Evolutionary conservation across 2,797 vertebrate species (phyloP).

Genomic region (Rhabdomys pumilio): DNA sequence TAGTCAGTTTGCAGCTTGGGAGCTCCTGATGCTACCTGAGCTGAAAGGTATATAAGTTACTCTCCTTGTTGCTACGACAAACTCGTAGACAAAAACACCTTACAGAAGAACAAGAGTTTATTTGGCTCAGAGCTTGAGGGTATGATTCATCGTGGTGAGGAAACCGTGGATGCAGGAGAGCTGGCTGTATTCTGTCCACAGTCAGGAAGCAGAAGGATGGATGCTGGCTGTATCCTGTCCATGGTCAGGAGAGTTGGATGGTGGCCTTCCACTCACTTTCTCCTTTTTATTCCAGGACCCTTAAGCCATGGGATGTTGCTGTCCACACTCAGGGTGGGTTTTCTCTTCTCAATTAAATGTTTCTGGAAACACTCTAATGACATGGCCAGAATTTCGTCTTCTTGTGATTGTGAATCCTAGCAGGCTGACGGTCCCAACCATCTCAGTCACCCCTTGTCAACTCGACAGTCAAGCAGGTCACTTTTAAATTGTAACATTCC

Average conservation of each 20-base stretch:
- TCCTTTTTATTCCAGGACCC: neutral
- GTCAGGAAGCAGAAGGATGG: neutral
- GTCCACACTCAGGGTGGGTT: neutral
- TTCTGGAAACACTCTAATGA: neutral
- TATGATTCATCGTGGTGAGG: neutral
- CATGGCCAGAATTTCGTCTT: neutral
- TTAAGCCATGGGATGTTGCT: neutral
- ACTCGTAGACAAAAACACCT: neutral
- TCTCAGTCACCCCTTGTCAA: neutral
- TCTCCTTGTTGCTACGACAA: neutral
- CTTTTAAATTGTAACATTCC: neutral
- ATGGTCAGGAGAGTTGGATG: neutral
- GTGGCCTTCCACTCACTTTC: neutral
- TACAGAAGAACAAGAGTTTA: neutral
- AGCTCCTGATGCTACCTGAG: neutral
- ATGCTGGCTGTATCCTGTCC: too few relatives aligned
- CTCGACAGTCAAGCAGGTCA: neutral
- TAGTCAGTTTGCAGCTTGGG: neutral
- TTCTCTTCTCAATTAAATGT: constrained; percentile 16
- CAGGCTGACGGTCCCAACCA: neutral
- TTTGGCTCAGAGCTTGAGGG: neutral
- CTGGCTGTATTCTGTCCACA: neutral
- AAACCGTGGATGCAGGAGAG: neutral
- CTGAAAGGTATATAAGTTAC: neutral
- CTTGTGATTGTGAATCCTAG: neutral